Percentiles rank a stretch among this genome's conserved stretches.
phyloP scores from a whole-genome alignment of 2,888 invertebrate species.

The Epistrophe grossulariae region DNA sequence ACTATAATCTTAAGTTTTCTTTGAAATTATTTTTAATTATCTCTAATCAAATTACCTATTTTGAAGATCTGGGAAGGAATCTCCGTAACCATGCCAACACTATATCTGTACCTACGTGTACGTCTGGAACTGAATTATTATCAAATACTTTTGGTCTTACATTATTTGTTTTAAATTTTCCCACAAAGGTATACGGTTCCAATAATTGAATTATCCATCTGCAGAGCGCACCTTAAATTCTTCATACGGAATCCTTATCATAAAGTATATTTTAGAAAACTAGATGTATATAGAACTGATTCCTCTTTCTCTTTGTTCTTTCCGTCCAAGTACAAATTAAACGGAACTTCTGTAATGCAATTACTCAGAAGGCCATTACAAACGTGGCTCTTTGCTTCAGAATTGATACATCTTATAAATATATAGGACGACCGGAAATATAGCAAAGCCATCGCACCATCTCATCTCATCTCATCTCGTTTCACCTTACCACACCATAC shows the following conservation, averaged over 20 bases:
- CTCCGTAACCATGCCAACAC: neutral
- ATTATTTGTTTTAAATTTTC: slow-evolving; percentile 17
- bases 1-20: too few species aligned
- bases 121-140: slow-evolving; percentile 5
- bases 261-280: neutral
- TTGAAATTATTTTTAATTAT: too few species aligned
- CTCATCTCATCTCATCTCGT: neutral
- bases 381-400: slow-evolving; percentile 59
- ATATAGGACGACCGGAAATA: slow-evolving; percentile 55
- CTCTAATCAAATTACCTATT: neutral
- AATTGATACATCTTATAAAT: slow-evolving; percentile 66
- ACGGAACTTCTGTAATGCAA: slow-evolving; percentile 72
- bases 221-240: slow-evolving; percentile 62
- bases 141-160: neutral
- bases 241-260: slow-evolving; percentile 33
- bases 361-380: slow-evolving; percentile 69
- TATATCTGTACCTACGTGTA: neutral
- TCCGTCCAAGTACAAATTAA: slow-evolving; percentile 57
- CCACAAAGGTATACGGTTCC: slow-evolving; percentile 54
- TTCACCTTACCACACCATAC: neutral
- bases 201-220: slow-evolving; percentile 75
- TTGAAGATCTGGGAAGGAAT: neutral
- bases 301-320: slow-evolving; percentile 13
- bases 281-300: neutral
- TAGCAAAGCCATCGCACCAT: slow-evolving; percentile 29